Conservation (phyloP, 2,888 invertebrate species). For the Amorpha juglandis region DNA sequence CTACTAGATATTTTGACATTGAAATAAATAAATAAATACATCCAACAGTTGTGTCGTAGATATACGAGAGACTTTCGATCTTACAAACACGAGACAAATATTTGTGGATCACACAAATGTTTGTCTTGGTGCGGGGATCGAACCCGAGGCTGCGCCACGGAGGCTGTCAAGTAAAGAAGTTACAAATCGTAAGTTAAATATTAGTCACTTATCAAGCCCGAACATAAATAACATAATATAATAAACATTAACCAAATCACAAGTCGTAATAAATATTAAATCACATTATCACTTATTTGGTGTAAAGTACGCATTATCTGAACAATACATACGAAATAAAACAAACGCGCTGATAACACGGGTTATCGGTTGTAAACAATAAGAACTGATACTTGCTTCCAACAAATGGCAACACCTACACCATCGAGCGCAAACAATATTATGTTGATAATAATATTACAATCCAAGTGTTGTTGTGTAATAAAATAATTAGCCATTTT, state of each 20-base stretch:
- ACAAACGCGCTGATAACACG: conserved; percentile 4
- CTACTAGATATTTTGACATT: not conserved
- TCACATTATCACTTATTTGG: conserved; percentile 11
- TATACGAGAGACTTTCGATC: no score
- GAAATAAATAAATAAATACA: not conserved
- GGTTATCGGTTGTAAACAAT: conserved; percentile 18
- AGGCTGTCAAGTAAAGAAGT: no score
- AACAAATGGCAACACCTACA: not conserved
- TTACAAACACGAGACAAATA: no score
- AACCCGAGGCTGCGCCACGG: no score
- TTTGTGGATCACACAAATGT: no score
- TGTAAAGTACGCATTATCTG: not conserved
- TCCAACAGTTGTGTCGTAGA: no score
- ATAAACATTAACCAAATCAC: not conserved
- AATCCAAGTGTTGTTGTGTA: not conserved
- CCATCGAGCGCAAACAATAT: not conserved
- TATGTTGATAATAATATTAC: not conserved
- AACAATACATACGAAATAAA: not conserved
- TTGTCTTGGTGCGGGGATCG: no score
- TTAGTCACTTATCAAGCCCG: no score
- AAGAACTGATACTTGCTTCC: not conserved
- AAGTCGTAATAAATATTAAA: conserved; percentile 7
- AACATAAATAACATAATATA: not conserved
- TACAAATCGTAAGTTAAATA: no score
- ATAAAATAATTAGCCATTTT: no score